A percentile compares a stretch with the other conserved stretches of the same genome.
Evolutionary conservation across 2,113 vertebrate species (phyloP).

Genomic region (Trinectes maculatus): DNA sequence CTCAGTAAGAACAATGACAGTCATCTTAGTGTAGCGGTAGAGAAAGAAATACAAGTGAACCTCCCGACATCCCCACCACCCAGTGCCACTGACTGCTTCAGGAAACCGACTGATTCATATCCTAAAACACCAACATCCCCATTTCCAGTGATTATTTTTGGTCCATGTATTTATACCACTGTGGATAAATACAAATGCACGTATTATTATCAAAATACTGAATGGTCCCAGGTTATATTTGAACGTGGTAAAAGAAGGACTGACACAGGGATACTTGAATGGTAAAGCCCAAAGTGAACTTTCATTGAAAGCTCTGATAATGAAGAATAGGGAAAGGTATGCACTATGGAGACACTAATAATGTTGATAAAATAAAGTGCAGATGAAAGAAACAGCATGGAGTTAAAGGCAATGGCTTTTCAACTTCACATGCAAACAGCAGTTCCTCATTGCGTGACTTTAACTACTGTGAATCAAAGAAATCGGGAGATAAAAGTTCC

Average conservation of each 20-base stretch:
- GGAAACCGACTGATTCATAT: conserved; percentile 79
- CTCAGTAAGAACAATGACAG: conserved; percentile 67
- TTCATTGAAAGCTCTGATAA: not conserved
- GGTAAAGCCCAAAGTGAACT: not conserved
- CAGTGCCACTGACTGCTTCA: conserved; percentile 44
- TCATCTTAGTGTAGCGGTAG: conserved; percentile 33
- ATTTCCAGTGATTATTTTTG: conserved; percentile 75
- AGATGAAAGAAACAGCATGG: conserved; percentile 52
- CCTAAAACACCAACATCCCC: conserved; percentile 69
- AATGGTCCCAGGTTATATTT: conserved; percentile 23
- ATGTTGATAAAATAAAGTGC: conserved; percentile 24
- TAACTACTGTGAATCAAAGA: conserved; percentile 58
- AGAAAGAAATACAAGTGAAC: conserved; percentile 48
- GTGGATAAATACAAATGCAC: conserved; percentile 35
- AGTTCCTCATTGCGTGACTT: conserved; percentile 47
- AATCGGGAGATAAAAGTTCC: conserved; percentile 53
- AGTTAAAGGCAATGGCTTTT: conserved; percentile 26
- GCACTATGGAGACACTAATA: not conserved
- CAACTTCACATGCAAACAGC: conserved; percentile 35
- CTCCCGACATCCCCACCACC: conserved; percentile 5
- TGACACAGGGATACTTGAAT: not conserved
- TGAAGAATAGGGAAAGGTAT: conserved; percentile 25
- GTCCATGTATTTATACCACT: conserved; percentile 60
- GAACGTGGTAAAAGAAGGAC: not conserved
- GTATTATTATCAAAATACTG: conserved; percentile 25